Percentiles rank a stretch among this genome's conserved stretches.
Evolutionary conservation across 2,888 invertebrate species (phyloP).

Genomic region (Drosophila villosipedis): DNA sequence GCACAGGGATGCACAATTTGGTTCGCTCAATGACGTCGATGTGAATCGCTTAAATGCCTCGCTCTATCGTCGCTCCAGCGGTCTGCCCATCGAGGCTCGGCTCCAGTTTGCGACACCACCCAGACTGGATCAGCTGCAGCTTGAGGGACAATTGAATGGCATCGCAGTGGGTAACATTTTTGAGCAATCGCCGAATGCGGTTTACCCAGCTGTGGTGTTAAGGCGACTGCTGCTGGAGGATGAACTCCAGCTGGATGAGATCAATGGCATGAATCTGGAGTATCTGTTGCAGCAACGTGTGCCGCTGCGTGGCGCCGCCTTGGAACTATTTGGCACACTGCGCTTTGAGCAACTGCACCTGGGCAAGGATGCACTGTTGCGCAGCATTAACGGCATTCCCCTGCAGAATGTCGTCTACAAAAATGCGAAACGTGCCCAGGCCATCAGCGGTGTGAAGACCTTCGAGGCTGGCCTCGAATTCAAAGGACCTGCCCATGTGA

Average conservation of each 20-base stretch:
- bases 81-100: conserved; percentile 56
- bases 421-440: conserved; percentile 66
- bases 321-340: conserved; percentile 79
- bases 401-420: conserved; percentile 72
- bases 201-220: conserved; percentile 64
- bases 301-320: conserved; percentile 62
- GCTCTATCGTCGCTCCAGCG: conserved; percentile 75
- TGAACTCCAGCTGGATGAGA: conserved; percentile 58
- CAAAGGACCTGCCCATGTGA: conserved; percentile 75
- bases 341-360: conserved; percentile 78
- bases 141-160: conserved; percentile 71
- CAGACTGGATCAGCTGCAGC: conserved; percentile 48
- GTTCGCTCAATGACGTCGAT: conserved; percentile 71
- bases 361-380: conserved; percentile 61
- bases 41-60: conserved; percentile 76
- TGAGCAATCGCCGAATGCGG: conserved; percentile 18
- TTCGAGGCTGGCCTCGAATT: conserved; percentile 69
- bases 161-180: conserved; percentile 52
- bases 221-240: conserved; percentile 50
- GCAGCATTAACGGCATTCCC: conserved; percentile 76
- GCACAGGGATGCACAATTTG: conserved; percentile 35
- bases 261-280: conserved; percentile 76
- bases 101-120: conserved; percentile 66
- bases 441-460: conserved; percentile 71
- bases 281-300: conserved; percentile 80